Evolutionary conservation across 1,140 invertebrate species (phyloP), one percentile per base, ranked within the genome.

Genomic region (Leguminivora glycinivorella): DNA sequence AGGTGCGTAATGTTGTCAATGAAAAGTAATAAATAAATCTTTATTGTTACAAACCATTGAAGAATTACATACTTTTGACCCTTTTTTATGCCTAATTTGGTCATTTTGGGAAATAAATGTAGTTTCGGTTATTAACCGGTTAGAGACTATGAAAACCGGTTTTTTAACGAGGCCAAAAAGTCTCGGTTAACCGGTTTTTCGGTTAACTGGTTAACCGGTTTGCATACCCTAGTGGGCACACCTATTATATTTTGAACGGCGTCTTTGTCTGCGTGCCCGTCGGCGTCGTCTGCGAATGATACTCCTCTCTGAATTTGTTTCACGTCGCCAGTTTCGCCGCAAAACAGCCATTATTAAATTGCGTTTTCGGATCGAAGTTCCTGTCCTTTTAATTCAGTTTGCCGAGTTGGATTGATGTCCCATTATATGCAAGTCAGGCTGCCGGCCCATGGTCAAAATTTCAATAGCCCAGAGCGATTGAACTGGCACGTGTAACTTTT

Each of bases 401-500:
- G 77, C 70, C 74, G 77, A 71, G 75, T 75, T 77, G 78, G 84
- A 88, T 88, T 85, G 81, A 84, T 83, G 83, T 76, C 75, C 84
- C 76, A 88, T 88, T 86, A 88, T 85, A 83, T 85, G 80, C 82
- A 87, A 77, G 80, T 72, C 73, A 77, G 72, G 71, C 76, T 71
- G 80, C 80, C 74, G 77, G 79, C 74, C 82, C 87, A 82, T 83
- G 82, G 81, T 77, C 84, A 84, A 89, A 87, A 88, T 87, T 87
- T 89, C 85, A 89, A 91, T 90, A 82, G 87, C 87, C 84, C 74
- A 79, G 75, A 88, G 89, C 83, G 83, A 84, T 86, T 85, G 84
- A 87, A 78, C 72, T 77, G 78, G 87, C 89, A 91, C 88, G 89
- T 91, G 89, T 90, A 91, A 89, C 84, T 90, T 91, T 91, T 90